A percentile compares a stretch with the other conserved stretches of the same genome.
These are phyloP conservation scores for Malacosoma neustria DNA, from an alignment of 2,888 invertebrate species.

Conservation along the genomic window DNA sequence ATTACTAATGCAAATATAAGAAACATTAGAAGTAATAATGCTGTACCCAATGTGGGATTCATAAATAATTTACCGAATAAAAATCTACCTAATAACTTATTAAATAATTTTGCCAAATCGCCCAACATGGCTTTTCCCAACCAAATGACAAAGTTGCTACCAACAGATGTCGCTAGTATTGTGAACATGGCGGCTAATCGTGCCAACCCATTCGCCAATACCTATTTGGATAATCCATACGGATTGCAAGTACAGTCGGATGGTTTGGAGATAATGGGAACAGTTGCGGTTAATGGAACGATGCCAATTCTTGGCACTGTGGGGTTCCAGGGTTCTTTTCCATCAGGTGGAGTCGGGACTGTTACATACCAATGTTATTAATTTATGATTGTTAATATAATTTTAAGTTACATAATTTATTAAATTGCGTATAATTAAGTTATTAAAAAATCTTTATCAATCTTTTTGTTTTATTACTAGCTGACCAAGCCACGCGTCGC, in stretches of 20 bases:
- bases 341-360: slow-evolving; percentile 32
- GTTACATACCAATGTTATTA: slow-evolving; percentile 29
- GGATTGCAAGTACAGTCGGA: slow-evolving; percentile 33
- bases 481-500: no score
- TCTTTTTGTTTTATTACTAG: no score
- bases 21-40: neutral
- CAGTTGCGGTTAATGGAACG: slow-evolving; percentile 35
- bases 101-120: neutral
- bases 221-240: slow-evolving; percentile 20
- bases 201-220: neutral
- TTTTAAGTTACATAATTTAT: slow-evolving; percentile 1
- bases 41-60: slow-evolving; percentile 2
- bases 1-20: neutral
- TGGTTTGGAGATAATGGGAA: slow-evolving; percentile 40
- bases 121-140: neutral
- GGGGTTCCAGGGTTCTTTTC: slow-evolving; percentile 34
- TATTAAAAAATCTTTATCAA: no score
- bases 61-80: neutral
- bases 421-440: slow-evolving; percentile 3
- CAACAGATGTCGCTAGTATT: slow-evolving; percentile 1
- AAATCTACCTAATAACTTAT: slow-evolving; percentile 1
- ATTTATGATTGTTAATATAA: neutral
- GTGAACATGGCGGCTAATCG: neutral
- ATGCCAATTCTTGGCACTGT: slow-evolving; percentile 44
- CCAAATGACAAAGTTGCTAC: neutral